Evolutionary conservation across 2,113 vertebrate genomes (phyloP), one percentile per base, ranked within the genome.

Genomic region (Pagrus major): DNA sequence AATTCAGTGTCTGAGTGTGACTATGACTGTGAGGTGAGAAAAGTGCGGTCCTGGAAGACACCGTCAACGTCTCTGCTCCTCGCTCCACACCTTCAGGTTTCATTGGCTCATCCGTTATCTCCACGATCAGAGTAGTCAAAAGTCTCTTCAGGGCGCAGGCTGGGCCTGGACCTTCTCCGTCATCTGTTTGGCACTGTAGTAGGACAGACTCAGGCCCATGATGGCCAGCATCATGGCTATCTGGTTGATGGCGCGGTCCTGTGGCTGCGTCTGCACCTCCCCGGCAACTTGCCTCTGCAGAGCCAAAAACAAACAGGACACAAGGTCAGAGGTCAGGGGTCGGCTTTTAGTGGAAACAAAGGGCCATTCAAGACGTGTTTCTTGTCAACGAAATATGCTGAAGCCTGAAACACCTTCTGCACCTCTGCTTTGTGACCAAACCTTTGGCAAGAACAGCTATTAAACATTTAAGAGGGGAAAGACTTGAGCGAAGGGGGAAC

Each of bases 171-270:
- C 86, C 44, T 95, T 95, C 71, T 93, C 90, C 0, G 95, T 95
- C 97, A 99, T 97, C 86, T 96, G 97, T 69, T 96, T 95, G 72
- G 94, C 95, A 1, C 97, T 97, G 91, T 98, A 99, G 91, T 96
- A 95, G 86, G 98, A 99, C 76, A 98, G 76, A 42, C 97, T 94
- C 59, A 99, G 92, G 23, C 98, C 98, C 3, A 97, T 92, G 16
- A 96, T 96, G 27, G 98, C 98, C 90, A 99, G 92, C 94, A 98
- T 91, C 89, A 98, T 90, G 74, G 98, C 98, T 18, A 97, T 90
- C 84, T 96, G 93, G 91, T 98, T 97, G 73, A 95, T 73, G 54
- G 95, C 85, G 1, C 95, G 93, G 78, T 96, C 95, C 23, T 93
- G 93, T 0, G 96, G 94, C 73, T 96, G 96, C 0, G 93, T 90